A percentile compares a stretch with the other conserved stretches of the same genome.
phyloP scores from a whole-genome alignment of 2,888 invertebrate genomes.

The Perizoma affinitatum region DNA sequence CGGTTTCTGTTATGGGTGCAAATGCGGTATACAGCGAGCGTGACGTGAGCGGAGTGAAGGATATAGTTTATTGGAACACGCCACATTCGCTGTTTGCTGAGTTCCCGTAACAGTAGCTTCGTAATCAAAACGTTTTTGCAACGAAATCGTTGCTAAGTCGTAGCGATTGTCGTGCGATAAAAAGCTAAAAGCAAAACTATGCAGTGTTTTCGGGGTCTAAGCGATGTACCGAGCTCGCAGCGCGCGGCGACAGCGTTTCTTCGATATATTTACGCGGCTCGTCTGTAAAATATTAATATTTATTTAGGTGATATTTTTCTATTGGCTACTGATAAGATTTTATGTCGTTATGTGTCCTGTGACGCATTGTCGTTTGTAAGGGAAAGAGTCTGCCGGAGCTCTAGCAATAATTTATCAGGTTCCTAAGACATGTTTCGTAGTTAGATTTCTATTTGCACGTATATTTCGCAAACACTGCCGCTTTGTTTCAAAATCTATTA shows the following conservation, averaged over 20 bases:
- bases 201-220: not conserved
- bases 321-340: slow-evolving; percentile 83
- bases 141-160: too few relatives aligned
- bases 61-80: not conserved
- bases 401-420: slow-evolving; percentile 84
- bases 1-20: not conserved
- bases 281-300: slow-evolving; percentile 74
- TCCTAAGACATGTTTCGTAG: slow-evolving; percentile 83
- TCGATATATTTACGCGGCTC: slow-evolving; percentile 47
- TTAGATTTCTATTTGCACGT: slow-evolving; percentile 82
- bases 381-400: slow-evolving; percentile 64
- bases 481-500: slow-evolving; percentile 72
- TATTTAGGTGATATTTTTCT: slow-evolving; percentile 85
- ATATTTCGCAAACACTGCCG: slow-evolving; percentile 82
- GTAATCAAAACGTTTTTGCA: too few relatives aligned
- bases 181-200: not conserved
- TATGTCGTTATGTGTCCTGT: slow-evolving; percentile 75
- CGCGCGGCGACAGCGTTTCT: slow-evolving; percentile 48
- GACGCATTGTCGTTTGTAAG: slow-evolving; percentile 65
- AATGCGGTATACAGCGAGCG: not conserved
- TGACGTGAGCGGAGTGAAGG: not conserved
- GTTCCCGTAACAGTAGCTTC: not conserved
- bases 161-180: too few relatives aligned
- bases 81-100: not conserved
- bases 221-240: slow-evolving; percentile 8